A percentile compares a stretch with the other conserved stretches of the same genome.
Conservation (phyloP, 2,797 vertebrate species). For the Amazonetta brasiliensis region DNA sequence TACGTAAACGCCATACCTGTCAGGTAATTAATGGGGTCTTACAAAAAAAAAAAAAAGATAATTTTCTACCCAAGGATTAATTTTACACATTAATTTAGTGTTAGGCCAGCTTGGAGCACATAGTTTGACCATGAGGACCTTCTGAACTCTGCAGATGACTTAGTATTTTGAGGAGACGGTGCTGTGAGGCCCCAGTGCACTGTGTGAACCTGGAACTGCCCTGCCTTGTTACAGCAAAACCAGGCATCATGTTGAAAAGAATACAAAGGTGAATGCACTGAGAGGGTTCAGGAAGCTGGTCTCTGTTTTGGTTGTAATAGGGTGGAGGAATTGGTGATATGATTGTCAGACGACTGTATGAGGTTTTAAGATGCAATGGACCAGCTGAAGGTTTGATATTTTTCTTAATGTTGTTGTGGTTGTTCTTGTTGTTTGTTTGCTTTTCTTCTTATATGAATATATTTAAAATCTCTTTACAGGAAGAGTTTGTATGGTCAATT, state of each 20-base stretch:
- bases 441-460: neutral
- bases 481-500: neutral
- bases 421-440: neutral
- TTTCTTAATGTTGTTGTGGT: neutral
- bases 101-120: neutral
- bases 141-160: neutral
- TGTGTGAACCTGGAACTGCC: neutral
- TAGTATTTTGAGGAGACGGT: neutral
- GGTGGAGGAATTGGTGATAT: neutral
- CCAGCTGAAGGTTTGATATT: neutral
- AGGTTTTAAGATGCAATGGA: neutral
- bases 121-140: neutral
- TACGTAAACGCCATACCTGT: neutral
- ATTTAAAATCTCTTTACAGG: neutral
- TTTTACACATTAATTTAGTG: neutral
- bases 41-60: neutral
- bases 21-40: neutral
- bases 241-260: neutral
- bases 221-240: neutral
- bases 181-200: rapidly evolving
- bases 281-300: neutral
- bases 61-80: neutral
- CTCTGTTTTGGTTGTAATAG: neutral
- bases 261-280: neutral
- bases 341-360: neutral